These are phyloP conservation scores for Blastobasis lacticolella DNA, from an alignment of 2,888 invertebrate genomes.

Conservation along the genomic window DNA sequence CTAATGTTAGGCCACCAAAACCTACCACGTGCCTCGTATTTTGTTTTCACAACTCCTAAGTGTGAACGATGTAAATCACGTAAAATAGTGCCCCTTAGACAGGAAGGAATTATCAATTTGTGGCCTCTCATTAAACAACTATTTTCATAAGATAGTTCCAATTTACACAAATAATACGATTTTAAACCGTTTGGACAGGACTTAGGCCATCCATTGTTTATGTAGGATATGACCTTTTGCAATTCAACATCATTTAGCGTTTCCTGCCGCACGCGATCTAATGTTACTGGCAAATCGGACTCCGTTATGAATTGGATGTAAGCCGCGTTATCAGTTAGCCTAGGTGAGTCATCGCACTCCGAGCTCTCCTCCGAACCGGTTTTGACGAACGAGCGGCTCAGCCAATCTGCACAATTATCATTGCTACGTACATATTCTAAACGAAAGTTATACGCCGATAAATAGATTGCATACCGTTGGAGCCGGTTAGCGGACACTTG, in stretches of 20 bases:
- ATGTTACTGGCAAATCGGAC: not conserved
- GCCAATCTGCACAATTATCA: conserved; percentile 2
- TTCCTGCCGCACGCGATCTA: not conserved
- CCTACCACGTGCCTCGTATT: not conserved
- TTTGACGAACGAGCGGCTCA: not conserved
- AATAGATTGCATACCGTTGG: conserved; percentile 6
- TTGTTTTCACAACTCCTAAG: not conserved
- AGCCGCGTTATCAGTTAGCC: not conserved
- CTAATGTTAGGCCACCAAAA: conserved; percentile 1
- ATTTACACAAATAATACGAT: not conserved
- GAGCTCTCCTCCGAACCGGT: too few species aligned
- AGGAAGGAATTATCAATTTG: not conserved
- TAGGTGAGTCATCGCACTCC: not conserved
- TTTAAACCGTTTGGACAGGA: too few species aligned
- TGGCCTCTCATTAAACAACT: conserved; percentile 1
- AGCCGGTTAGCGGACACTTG: conserved; percentile 13
- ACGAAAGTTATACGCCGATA: not conserved
- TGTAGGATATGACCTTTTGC: not conserved
- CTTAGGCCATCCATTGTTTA: conserved; percentile 5
- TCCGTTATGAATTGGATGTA: too few species aligned
- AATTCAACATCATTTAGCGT: not conserved
- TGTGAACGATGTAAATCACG: not conserved
- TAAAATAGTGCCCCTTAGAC: not conserved
- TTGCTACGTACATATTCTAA: conserved; percentile 7
- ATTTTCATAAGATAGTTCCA: not conserved